A percentile compares a stretch with the other conserved stretches of the same genome.
Evolutionary conservation across 2,888 invertebrate genomes (phyloP).

Genomic region (Diogma glabrata): DNA sequence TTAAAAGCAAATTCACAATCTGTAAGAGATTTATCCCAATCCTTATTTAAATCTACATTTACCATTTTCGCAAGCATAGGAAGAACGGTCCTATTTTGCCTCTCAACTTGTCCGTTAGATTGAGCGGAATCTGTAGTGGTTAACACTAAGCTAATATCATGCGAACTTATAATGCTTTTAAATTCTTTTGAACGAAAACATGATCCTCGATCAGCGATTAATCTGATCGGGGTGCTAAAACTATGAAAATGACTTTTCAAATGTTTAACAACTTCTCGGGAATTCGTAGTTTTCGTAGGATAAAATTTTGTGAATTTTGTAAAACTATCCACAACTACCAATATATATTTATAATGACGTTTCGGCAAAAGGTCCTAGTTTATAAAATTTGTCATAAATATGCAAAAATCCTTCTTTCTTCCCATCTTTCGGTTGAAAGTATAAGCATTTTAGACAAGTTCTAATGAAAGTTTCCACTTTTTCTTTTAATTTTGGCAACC

Average conservation of each 20-base stretch:
- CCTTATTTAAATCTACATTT: too few relatives aligned
- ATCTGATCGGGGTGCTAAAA: too few relatives aligned
- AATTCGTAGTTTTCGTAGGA: neutral
- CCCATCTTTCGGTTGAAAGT: neutral
- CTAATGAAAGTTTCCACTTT: neutral
- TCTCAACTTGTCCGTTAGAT: neutral
- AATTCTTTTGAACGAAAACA: too few relatives aligned
- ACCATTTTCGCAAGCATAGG: too few relatives aligned
- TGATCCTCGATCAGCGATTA: too few relatives aligned
- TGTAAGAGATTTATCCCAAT: too few relatives aligned
- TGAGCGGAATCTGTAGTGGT: too few relatives aligned
- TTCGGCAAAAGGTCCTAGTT: neutral
- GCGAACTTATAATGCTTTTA: too few relatives aligned
- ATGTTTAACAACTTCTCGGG: neutral
- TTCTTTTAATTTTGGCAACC: neutral
- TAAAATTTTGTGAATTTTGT: neutral
- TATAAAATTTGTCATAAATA: neutral
- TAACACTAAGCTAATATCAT: too few relatives aligned
- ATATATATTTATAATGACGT: too few relatives aligned
- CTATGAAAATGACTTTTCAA: too few relatives aligned
- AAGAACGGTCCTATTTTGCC: too few relatives aligned
- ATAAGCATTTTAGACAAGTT: neutral
- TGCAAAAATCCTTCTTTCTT: neutral
- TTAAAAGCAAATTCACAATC: neutral
- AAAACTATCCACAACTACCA: neutral